Evolutionary conservation across 2,888 invertebrate genomes (phyloP).

Genomic region (Ectemnius cavifrons): DNA sequence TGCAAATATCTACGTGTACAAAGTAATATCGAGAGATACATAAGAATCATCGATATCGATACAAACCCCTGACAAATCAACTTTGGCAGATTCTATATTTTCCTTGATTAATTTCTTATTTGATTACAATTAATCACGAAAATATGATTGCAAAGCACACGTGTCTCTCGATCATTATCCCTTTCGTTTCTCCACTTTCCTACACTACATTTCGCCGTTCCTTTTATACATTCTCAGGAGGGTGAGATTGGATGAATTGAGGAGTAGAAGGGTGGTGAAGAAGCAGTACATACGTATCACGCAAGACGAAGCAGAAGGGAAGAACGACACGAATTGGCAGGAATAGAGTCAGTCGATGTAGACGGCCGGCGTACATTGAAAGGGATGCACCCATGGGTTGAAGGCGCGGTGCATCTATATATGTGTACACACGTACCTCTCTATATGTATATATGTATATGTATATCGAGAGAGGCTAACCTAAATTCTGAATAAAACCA

Average conservation of each 20-base stretch:
- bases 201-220: no score
- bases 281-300: neutral
- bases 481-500: constrained; percentile 77
- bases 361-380: constrained; percentile 19
- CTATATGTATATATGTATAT: constrained; percentile 10
- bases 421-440: constrained; percentile 1
- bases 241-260: neutral
- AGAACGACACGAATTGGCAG: constrained; percentile 17
- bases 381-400: constrained; percentile 19
- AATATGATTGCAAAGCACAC: no score
- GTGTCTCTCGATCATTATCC: no score
- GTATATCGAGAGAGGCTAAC: constrained; percentile 67
- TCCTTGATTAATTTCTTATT: no score
- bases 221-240: no score
- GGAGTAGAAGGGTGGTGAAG: constrained; percentile 10
- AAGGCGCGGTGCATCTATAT: constrained; percentile 4
- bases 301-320: neutral
- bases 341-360: constrained; percentile 33
- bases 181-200: no score
- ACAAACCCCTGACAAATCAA: no score
- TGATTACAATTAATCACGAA: no score
- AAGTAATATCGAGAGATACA: no score
- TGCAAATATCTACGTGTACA: no score
- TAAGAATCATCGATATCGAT: no score
- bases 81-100: no score